Evolutionary conservation across 2,797 vertebrate genomes (phyloP).

Genomic region (Lindbergichthys nudifrons): DNA sequence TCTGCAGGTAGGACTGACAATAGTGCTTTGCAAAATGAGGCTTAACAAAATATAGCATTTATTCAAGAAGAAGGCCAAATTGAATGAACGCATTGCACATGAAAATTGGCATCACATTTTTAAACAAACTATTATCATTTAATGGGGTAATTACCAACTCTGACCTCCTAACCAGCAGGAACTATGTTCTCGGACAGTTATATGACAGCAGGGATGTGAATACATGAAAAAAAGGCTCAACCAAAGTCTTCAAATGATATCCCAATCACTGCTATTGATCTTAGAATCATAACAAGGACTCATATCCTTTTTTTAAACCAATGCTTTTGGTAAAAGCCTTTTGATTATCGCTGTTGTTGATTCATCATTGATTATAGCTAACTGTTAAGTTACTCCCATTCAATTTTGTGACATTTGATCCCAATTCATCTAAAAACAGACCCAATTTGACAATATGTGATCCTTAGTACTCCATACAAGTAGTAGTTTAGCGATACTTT

Average conservation of each 20-base stretch:
- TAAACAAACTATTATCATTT: not conserved
- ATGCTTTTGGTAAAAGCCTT: not conserved
- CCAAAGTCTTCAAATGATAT: not conserved
- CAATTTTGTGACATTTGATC: not conserved
- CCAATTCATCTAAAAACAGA: not conserved
- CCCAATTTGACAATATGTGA: not conserved
- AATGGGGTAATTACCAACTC: not conserved
- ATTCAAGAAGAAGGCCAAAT: not conserved
- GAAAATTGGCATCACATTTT: not conserved
- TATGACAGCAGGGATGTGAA: not conserved
- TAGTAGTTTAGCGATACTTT: no score
- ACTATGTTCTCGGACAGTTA: not conserved
- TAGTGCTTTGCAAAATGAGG: not conserved
- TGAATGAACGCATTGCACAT: not conserved
- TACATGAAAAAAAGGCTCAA: conserved; percentile 4
- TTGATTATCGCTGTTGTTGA: not conserved
- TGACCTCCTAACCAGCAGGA: not conserved
- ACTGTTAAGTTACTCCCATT: not conserved
- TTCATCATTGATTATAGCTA: not conserved
- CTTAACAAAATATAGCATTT: not conserved
- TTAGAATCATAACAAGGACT: rapidly evolving
- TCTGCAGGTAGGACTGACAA: not conserved
- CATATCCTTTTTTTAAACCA: not conserved
- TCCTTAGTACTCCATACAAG: not conserved
- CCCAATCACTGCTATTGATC: not conserved